A percentile compares a stretch with the other conserved stretches of the same genome.
phyloP scores from a whole-genome alignment of 2,888 invertebrate genomes.

The Chesias legatella region DNA sequence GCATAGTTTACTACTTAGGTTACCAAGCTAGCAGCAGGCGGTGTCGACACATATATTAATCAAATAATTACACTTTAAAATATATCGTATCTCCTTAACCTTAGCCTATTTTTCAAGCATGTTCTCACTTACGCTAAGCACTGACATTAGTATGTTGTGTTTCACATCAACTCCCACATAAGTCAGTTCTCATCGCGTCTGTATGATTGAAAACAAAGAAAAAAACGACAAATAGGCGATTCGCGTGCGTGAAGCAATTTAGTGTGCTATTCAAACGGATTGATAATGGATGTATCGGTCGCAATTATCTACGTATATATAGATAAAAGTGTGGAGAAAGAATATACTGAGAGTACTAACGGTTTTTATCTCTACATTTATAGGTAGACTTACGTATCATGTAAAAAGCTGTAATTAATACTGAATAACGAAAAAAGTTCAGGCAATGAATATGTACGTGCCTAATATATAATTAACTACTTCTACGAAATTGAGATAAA shows the following conservation, averaged over 20 bases:
- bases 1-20: no score
- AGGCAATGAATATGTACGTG: no score
- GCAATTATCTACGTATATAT: constrained; percentile 16
- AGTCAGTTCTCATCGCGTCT: constrained; percentile 23
- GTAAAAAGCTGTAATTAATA: no score
- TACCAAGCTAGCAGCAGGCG: no score
- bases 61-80: no score
- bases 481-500: no score
- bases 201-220: constrained; percentile 35
- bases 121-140: constrained; percentile 13
- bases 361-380: constrained; percentile 1
- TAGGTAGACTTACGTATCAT: neutral
- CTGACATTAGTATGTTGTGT: constrained; percentile 13
- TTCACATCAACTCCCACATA: constrained; percentile 13
- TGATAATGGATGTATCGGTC: constrained; percentile 48
- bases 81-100: neutral
- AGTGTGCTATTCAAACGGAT: constrained; percentile 48
- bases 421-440: neutral
- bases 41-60: no score
- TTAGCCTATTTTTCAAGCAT: constrained; percentile 7
- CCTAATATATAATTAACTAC: no score
- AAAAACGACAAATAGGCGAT: constrained; percentile 49
- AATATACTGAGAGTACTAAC: constrained; percentile 7
- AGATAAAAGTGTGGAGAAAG: constrained; percentile 8
- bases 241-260: constrained; percentile 61